These are phyloP conservation scores for Pemphredon lugubris DNA, from an alignment of 2,888 invertebrate genomes.

Conservation along the genomic window DNA sequence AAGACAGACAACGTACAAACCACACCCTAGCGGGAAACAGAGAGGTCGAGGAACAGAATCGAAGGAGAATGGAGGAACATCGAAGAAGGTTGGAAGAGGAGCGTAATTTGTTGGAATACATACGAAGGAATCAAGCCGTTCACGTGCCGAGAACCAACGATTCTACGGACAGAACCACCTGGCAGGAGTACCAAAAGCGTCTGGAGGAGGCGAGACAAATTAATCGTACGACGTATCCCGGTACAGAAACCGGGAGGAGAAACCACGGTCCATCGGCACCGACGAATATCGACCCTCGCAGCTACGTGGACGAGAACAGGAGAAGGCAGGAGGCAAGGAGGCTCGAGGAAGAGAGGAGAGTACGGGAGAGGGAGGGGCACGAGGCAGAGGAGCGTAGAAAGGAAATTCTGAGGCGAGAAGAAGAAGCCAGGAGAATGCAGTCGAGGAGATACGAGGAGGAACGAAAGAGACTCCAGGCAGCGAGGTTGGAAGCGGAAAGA, in stretches of 20 bases:
- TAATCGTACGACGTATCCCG: slow-evolving; percentile 42
- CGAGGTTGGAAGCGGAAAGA: slow-evolving; percentile 44
- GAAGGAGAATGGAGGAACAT: slow-evolving; percentile 30
- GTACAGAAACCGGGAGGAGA: slow-evolving; percentile 40
- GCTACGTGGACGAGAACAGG: slow-evolving; percentile 36
- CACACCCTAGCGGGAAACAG: slow-evolving; percentile 12
- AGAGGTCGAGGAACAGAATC: slow-evolving; percentile 18
- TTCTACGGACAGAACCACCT: slow-evolving; percentile 16
- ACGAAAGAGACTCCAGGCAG: slow-evolving; percentile 44
- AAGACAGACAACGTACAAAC: background rate
- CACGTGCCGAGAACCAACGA: slow-evolving; percentile 45
- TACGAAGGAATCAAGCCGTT: slow-evolving; percentile 71
- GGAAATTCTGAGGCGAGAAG: slow-evolving; percentile 58
- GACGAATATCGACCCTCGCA: slow-evolving; percentile 50
- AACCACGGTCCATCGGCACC: slow-evolving; percentile 67
- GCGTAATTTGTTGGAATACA: slow-evolving; percentile 68
- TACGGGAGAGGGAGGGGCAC: slow-evolving; percentile 27
- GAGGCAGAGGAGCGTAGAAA: slow-evolving; percentile 34
- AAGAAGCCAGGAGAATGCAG: slow-evolving; percentile 56
- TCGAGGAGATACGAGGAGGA: slow-evolving; percentile 61
- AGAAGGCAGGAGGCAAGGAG: slow-evolving; percentile 41
- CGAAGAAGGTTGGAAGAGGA: slow-evolving; percentile 52
- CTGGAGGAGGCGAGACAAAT: slow-evolving; percentile 52
- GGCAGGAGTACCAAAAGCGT: slow-evolving; percentile 46
- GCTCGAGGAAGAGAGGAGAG: slow-evolving; percentile 45